Evolutionary conservation across 2,797 vertebrate species (phyloP).

Genomic region (Fistularia commersonii): DNA sequence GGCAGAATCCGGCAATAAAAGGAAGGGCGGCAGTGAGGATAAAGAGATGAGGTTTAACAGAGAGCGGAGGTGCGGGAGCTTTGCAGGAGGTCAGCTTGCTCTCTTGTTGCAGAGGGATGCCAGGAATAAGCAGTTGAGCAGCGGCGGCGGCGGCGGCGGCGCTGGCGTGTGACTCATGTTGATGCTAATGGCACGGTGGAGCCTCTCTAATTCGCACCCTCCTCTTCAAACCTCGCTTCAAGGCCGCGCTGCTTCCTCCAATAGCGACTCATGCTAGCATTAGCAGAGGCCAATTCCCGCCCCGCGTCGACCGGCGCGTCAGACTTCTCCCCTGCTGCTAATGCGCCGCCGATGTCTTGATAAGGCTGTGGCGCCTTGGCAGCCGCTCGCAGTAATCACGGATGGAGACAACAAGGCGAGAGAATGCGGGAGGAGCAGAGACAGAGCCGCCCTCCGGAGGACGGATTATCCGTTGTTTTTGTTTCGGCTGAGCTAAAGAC

Average conservation of each 20-base stretch:
- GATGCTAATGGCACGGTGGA: no score
- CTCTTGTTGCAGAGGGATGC: slow-evolving; percentile 42
- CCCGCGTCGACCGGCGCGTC: no score
- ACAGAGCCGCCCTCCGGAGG: slow-evolving; percentile 42
- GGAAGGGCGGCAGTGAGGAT: slow-evolving; percentile 46
- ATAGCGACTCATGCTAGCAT: no score
- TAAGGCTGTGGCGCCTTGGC: slow-evolving; percentile 46
- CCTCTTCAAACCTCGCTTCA: no score
- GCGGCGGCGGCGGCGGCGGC: slow-evolving; percentile 18
- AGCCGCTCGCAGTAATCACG: slow-evolving; percentile 56
- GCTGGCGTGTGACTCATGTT: neutral
- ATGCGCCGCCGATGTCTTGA: no score
- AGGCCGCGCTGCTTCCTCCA: no score
- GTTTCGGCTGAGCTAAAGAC: slow-evolving; percentile 36
- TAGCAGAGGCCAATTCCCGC: no score
- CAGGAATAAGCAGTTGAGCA: slow-evolving; percentile 28
- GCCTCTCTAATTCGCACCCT: no score
- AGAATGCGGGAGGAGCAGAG: slow-evolving; percentile 29
- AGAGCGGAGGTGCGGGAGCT: slow-evolving; percentile 34
- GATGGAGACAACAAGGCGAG: slow-evolving; percentile 53
- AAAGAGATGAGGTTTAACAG: slow-evolving; percentile 51
- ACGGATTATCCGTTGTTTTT: slow-evolving; percentile 63
- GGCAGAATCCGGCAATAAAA: slow-evolving; percentile 51
- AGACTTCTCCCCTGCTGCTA: no score
- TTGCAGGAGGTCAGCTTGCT: slow-evolving; percentile 46